These are phyloP conservation scores for Eucera pruinosa DNA, from an alignment of 2,888 invertebrate genomes.

Conservation along the genomic window DNA sequence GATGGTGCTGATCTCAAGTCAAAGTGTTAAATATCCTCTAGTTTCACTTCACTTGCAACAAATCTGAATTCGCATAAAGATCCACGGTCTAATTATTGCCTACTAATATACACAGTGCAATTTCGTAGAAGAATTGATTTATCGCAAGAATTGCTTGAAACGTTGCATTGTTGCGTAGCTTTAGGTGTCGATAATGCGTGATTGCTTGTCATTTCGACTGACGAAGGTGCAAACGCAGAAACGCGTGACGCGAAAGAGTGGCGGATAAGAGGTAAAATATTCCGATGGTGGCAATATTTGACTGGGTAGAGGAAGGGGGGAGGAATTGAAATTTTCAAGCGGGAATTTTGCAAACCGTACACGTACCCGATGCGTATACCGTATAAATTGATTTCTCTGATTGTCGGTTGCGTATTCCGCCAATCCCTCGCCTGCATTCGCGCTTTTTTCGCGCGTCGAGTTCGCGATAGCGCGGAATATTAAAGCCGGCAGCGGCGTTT, in stretches of 20 bases:
- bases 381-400: slow-evolving; percentile 38
- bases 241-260: background rate
- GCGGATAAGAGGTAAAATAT: slow-evolving; percentile 4
- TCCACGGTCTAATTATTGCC: no score
- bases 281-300: slow-evolving; percentile 2
- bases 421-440: slow-evolving; percentile 1
- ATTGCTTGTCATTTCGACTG: background rate
- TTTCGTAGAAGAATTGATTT: no score
- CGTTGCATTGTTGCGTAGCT: background rate
- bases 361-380: slow-evolving; percentile 15
- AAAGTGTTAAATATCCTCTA: no score
- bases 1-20: no score
- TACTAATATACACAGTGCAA: no score
- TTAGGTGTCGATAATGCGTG: background rate
- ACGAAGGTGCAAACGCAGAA: background rate
- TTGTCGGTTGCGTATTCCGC: slow-evolving; percentile 7
- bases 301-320: no score
- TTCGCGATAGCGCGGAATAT: slow-evolving; percentile 23
- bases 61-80: no score
- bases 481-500: background rate
- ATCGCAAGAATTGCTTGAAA: no score
- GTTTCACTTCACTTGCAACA: no score
- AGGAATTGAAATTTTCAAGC: slow-evolving; percentile 15
- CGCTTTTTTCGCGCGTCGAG: background rate
- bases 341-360: slow-evolving; percentile 7